Percentiles rank a stretch among this genome's conserved stretches.
phyloP scores from a whole-genome alignment of 2,113 vertebrate species.

The Etheostoma spectabile region DNA sequence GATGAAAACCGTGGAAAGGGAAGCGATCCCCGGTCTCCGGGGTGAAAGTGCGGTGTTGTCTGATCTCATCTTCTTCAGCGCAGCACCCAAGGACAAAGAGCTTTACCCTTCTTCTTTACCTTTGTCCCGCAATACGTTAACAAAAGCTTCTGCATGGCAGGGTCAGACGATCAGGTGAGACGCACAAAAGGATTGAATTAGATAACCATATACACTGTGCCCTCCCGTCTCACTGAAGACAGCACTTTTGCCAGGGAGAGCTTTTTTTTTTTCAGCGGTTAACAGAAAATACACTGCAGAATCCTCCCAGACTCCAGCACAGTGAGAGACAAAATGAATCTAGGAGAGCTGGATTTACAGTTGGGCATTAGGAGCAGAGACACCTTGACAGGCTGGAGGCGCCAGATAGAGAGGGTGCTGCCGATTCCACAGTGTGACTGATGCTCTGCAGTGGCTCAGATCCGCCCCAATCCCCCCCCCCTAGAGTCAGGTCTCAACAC shows the following conservation, averaged over 20 bases:
- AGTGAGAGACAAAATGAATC: conserved; percentile 34
- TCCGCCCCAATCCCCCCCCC: conserved; percentile 20
- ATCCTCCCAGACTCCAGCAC: conserved; percentile 26
- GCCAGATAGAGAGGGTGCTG: conserved; percentile 13
- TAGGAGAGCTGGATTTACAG: conserved; percentile 43
- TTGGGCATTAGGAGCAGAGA: conserved; percentile 49
- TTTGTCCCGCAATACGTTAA: neutral
- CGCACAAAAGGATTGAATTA: neutral
- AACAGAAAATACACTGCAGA: conserved; percentile 23
- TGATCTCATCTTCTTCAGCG: neutral
- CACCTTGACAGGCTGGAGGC: conserved; percentile 47
- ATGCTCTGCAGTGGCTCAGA: conserved; percentile 44
- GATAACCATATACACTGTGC: neutral
- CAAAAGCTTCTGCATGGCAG: neutral
- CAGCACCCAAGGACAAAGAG: neutral
- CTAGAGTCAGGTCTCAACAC: conserved; percentile 45
- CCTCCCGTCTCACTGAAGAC: neutral
- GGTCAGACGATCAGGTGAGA: conserved; percentile 20
- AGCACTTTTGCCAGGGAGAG: conserved; percentile 11
- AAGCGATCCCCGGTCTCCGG: too few relatives aligned
- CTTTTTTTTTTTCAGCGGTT: conserved; percentile 22
- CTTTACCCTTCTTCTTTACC: neutral
- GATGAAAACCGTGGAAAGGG: too few relatives aligned
- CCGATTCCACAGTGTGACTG: conserved; percentile 54
- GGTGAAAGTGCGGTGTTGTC: too few relatives aligned